phyloP scores from a whole-genome alignment of 2,113 vertebrate genomes.

The Cebus imitator region DNA sequence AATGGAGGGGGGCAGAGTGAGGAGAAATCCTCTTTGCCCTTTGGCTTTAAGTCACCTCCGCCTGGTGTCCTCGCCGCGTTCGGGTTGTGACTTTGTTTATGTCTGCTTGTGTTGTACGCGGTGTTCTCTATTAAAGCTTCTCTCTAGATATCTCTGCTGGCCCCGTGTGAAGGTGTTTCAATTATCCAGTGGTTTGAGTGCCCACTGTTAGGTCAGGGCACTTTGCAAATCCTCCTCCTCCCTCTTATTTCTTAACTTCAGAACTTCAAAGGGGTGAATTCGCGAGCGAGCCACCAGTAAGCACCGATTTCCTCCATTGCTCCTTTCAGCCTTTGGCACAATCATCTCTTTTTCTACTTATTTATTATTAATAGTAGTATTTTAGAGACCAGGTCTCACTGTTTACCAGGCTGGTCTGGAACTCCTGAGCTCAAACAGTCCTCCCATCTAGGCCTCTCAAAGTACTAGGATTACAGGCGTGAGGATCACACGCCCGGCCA shows the following conservation, averaged over 20 bases:
- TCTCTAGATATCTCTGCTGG: constrained; percentile 53
- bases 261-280: neutral
- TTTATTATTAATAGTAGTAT: no score
- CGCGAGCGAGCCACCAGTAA: neutral
- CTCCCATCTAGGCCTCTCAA: no score
- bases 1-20: neutral
- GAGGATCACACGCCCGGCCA: no score
- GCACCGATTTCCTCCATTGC: rapidly evolving
- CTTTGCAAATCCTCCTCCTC: no score
- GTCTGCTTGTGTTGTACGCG: constrained; percentile 67
- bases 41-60: neutral
- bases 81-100: constrained; percentile 67
- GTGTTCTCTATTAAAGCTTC: constrained; percentile 79
- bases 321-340: neutral
- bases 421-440: no score
- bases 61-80: constrained; percentile 26
- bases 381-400: no score
- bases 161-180: constrained; percentile 34
- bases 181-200: neutral
- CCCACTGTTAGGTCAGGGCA: neutral
- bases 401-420: no score
- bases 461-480: no score
- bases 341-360: neutral
- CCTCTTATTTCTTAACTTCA: neutral
- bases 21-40: neutral